Evolutionary conservation across 2,113 vertebrate genomes (phyloP), one percentile per base, ranked within the genome.

Genomic region (Athene noctua): DNA sequence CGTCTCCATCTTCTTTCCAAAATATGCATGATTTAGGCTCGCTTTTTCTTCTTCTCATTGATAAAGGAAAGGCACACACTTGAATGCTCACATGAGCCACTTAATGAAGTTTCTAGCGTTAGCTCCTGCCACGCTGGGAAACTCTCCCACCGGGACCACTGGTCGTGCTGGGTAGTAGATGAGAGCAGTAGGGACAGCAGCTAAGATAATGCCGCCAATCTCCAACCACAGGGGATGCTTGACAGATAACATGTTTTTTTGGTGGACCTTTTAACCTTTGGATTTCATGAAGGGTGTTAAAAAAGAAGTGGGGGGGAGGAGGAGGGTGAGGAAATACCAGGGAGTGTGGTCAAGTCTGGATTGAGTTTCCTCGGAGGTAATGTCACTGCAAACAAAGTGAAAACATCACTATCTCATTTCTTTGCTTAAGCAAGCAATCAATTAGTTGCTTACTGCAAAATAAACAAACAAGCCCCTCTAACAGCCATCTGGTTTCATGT

Each of bases 401-500:
- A 96, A 93, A 93, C 73, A 73, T 81, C 68, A 2, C 57, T 74
- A 72, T 94, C 84, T 91, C 27, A 26, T 91, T 90, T 90, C 62
- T 85, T 91, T 87, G 58, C 74, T 82, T 82, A 82, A 92, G 62
- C 87, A 92, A 91, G 89, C 63, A 57, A 82, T 91, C 87, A 80
- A 52, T 94, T 93, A 94, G 86, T 67, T 92, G 61, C 86, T 89
- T 84, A n/a, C 77, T 88, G 62, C 85, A 81, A 93, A 94, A 95
- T 23, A 92, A 96, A 94, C 90, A 95, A 93, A 79, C 71, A 90
- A 63, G 11, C 54, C 51, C 52, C 55, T 95, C 52, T 42, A 55
- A 23, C 21, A 36, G 47, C 81, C 65, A 22, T 72, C 78, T 88
- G 87, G 23, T 88, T 93, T 84, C 58, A 62, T 0, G 9, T 44